Base-by-base conservation (phyloP, 1,140 invertebrate species). In the Drosophila bocki region DNA sequence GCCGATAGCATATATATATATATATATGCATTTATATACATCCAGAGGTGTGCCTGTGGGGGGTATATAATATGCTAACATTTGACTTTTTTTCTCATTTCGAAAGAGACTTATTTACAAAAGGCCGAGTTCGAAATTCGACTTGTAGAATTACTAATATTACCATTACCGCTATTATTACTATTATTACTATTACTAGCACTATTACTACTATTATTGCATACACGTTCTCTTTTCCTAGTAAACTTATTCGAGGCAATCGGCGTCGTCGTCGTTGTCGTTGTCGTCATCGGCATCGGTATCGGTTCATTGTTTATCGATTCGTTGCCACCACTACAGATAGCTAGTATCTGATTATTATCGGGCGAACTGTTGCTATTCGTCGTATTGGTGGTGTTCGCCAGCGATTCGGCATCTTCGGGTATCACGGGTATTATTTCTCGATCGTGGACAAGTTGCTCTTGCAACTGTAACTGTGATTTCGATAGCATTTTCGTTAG, bases 161-260 rank as follows among this genome's bases (percentile, higher is more conserved):
- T 84, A 90, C 78, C 88, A 76, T 84, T 88, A 88, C 42, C 54
- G 33, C 75, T 77, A 77, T 69, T 78, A 78, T 60, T 84, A 59
- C 67, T 88, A 88, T 63, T 84, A 64, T 68, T 63, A 76, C 64
- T 87, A 86, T 61, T 48, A 63, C 48, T 86, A 79, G 51, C 44
- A 80, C 77, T 88, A 88, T 90, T 90, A 90, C 86, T 88, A 83
- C 91, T 92, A 82, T 91, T 92, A 88, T 92, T 92, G 81, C 91
- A 92, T 75, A 92, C 87, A 88, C 91, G 91, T 91, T 92, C 87
- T 83, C 91, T 82, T 65, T 92, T 92, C 51, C 91, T 91, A 80
- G 91, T 92, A 91, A 90, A 92, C 78, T 92, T 92, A 92, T 92
- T 92, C 45, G 60, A 64, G 41, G 48, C 63, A 41, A 42, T 48